Evolutionary conservation across 1,140 invertebrate genomes (phyloP).

Genomic region (Bombus confusus): DNA sequence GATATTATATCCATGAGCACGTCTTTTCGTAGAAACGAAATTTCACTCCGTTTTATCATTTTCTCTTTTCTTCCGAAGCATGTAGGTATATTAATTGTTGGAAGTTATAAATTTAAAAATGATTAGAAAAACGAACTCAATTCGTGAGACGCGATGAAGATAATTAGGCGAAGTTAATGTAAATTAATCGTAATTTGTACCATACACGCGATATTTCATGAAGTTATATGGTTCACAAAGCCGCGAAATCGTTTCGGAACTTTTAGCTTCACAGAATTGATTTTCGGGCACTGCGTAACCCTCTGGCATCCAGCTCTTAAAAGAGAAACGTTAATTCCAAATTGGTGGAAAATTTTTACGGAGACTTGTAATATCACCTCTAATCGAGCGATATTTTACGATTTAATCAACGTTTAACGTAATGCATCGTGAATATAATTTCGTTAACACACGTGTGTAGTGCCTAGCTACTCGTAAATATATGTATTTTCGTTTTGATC

Average conservation of each 20-base stretch:
- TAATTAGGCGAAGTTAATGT: constrained; percentile 4
- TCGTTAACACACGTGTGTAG: background rate
- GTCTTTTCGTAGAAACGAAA: background rate
- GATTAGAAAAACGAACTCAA: background rate
- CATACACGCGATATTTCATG: constrained; percentile 22
- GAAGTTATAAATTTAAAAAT: background rate
- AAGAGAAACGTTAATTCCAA: background rate
- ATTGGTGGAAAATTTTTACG: background rate
- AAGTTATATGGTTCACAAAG: background rate
- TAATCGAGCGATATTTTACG: background rate
- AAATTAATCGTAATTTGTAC: constrained; percentile 39
- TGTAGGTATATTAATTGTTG: background rate
- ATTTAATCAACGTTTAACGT: background rate
- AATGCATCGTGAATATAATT: background rate
- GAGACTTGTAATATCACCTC: background rate
- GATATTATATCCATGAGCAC: background rate
- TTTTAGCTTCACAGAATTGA: background rate
- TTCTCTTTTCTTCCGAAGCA: background rate
- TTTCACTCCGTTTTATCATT: no score
- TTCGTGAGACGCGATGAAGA: background rate
- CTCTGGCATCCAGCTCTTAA: background rate
- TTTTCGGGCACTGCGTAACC: background rate
- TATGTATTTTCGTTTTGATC: background rate
- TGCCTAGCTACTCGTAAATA: no score
- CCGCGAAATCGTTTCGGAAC: background rate